Base-by-base conservation (phyloP, 2,113 vertebrate species). In the Upupa epops region DNA sequence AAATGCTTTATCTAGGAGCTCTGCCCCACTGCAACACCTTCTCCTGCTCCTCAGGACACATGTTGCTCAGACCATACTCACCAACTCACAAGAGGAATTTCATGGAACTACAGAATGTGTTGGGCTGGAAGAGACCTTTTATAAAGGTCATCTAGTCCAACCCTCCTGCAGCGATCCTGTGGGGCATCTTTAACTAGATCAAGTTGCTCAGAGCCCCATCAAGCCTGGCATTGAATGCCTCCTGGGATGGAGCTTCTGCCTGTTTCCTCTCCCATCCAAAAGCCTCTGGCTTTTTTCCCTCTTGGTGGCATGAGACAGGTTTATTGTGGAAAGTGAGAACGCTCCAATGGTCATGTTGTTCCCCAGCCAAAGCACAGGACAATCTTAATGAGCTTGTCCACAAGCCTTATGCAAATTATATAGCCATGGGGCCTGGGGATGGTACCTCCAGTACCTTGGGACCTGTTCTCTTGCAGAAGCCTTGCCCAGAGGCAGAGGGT, bases 361-460 rank as follows among this genome's bases (percentile, higher is more conserved):
- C 34, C 49, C 45, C 42, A 51, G 21, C n/a, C 36, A 61, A 59
- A 25, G 60, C 71, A 54, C 68, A 42, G 51, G 17, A 45, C 31
- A 42, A 12, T 79, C 40, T 17, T 61, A 31, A 9, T 76, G 63
- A 18, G 40, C 19, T 85, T 58, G 6, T 49, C 71, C 55, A 1
- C 11, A 71, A 49, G 51, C 66, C 17, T 0, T 5, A 22, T 0
- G 0, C 22, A 17, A n/a, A 28, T 76, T 46, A 7, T 5, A 3
- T 31, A 49, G 32, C 34, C 0, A 0, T 1, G 0, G 51, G 45
- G 64, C n/a, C 32, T 0, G 0, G 31, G 56, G 22, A n/a, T 2
- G 14, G 37, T 45, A 26, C 83, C 37, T 88, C 19, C 36, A 3
- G 37, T 86, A 45, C 51, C 63, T 0, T 0, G 6, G 73, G 68